Evolutionary conservation across 2,113 vertebrate genomes (phyloP), one percentile per base, ranked within the genome.

Genomic region (Onychostoma macrolepis): DNA sequence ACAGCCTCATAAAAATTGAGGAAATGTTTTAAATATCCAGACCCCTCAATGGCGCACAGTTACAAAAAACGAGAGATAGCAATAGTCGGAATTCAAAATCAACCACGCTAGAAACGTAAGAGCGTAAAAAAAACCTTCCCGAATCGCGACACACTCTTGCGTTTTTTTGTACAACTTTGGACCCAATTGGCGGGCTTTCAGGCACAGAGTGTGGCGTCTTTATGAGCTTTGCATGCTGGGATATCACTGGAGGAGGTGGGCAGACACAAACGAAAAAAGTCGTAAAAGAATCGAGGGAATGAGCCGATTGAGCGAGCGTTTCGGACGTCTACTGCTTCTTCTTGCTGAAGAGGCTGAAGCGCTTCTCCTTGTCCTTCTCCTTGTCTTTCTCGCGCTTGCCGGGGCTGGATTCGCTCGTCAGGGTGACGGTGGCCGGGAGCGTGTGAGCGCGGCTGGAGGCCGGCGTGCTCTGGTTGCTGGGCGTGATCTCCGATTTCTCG

Each of bases 331-430:
- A 96, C 96, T 96, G 97, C 89, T 99, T 99, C 95, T 99, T 99
- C 94, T 99, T 99, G 94, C 98, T 97, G 93, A 99, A 99, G 89
- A 99, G 95, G 91, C 97, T 99, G 95, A 99, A 99, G 90, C 98
- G 95, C 91, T 99, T 99, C 93, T 99, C 98, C 89, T 98, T 97
- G 92, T 94, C 93, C 85, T 94, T 94, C 91, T 99, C 98, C 93
- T 98, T 99, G 92, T 99, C 97, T 90, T 98, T 99, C 91, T 98
- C 97, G 80, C 96, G 93, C 93, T 97, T 98, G 84, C 97, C 97
- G 9, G 97, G 97, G 93, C 97, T 98, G 85, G 97, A 97, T 91
- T 98, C 97, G 71, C 94, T 96, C 91, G 96, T 95, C 85, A 97
- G 93, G 78, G 96, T 95, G 89, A 97, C 96, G 0, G 95, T 95